Evolutionary conservation across 2,888 invertebrate species (phyloP), one percentile per base, ranked within the genome.

Genomic region (Callyntrura sp.): DNA sequence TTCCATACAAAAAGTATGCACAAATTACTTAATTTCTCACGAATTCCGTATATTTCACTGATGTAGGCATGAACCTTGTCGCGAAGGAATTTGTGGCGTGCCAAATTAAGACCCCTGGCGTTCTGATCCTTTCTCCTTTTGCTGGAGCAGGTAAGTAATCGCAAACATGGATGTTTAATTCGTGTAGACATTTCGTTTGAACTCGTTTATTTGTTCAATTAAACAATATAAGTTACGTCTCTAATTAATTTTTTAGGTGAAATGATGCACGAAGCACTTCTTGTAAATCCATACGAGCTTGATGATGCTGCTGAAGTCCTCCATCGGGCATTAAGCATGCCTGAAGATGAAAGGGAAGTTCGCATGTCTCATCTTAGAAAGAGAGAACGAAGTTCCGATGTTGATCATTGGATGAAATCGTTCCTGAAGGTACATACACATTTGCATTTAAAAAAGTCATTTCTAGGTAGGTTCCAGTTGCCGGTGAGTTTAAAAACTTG

Each of bases 241-340:
- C 17, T 35, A 60, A 51, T 60, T 35, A 9, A 51, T 78, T 78
- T 57, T 83, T 45, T 65, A 91, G 92, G 98, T 0, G 98, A 98
- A 94, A 98, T 97, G 96, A 98, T 98, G 98, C 98, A 98, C 95
- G 98, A 98, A 94, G 98, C 98, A 1, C 95, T 98, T 11, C 96
- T 98, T 81, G 98, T 97, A 94, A 98, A 98, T 94, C 98, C 98
- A 0, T 98, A 98, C 94, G 98, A 98, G 94, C 95, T 98, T 79
- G 97, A 98, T 93, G 97, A 97, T 92, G 97, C 98, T 2, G 98
- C 98, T 17, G 98, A 98, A 94, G 97, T 97, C 25, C 97, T 98
- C 93, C 97, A 98, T 94, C 96, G 97, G 94, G 98, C 98, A 0
- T 95, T 98, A 0, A 97, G 97, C 81, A 98, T 98, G 98, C 98